Evolutionary conservation across 2,113 vertebrate genomes (phyloP), one percentile per base, ranked within the genome.

Genomic region (Lonchura striata): DNA sequence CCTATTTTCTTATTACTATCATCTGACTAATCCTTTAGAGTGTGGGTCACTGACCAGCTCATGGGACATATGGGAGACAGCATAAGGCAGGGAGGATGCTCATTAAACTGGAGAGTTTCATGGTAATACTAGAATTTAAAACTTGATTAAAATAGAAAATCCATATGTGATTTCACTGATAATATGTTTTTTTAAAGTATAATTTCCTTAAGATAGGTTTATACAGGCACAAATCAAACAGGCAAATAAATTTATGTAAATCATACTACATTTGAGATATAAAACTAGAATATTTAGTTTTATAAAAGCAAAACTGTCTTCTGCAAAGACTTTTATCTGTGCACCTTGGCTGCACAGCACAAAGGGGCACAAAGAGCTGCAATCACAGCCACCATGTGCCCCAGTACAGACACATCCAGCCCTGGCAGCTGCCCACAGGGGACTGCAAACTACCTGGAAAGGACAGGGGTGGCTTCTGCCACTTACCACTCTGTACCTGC

Each of bases 11-110:
- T 91, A 31, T 65, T 82, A 50, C 54, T 61, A 41, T 88, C n/a
- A 77, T 88, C 50, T 88, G 46, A 70, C 42, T 76, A 91, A 95
- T 95, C 85, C 90, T 86, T 82, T 53, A 77, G 71, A 54, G 59
- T 57, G 64, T 77, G 91, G 91, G 94, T 91, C 95, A 90, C 63
- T 88, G 89, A 50, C 66, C 87, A 88, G 68, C 16, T 1, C 59
- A 31, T 18, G 24, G 59, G 65, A 53, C 59, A 86, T 87, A 93
- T 41, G 90, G 66, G 66, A 91, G 59, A 52, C 60, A 72, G 84
- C 86, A 79, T 54, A 91, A 94, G 61, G 95, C 49, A 85, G 80
- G 53, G 46, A 87, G 46, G 70, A 79, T 17, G 52, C 85, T 92
- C 69, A 63, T 80, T 77, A 93, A 85, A 54, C 39, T 41, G 56